A percentile compares a stretch with the other conserved stretches of the same genome.
These are phyloP conservation scores for Salticus scenicus DNA, from an alignment of 2,888 invertebrate genomes.

Conservation along the genomic window DNA sequence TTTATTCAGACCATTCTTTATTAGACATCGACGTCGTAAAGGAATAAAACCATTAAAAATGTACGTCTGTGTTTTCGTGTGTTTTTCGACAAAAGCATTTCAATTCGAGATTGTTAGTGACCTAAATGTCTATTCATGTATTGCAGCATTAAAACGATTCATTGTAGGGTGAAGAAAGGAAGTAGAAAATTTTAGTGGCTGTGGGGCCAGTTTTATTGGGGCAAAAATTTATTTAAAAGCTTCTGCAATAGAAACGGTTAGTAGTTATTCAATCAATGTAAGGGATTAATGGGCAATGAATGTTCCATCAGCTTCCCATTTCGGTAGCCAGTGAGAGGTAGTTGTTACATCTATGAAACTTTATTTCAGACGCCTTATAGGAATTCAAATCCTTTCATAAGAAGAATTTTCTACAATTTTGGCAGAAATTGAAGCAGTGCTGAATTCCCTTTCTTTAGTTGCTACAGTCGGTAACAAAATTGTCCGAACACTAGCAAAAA, in stretches of 20 bases:
- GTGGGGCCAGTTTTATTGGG: too few species aligned
- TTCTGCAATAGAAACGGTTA: neutral
- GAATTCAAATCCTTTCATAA: neutral
- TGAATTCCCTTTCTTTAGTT: neutral
- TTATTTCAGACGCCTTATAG: neutral
- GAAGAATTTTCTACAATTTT: neutral
- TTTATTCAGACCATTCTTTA: neutral
- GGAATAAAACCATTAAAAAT: neutral
- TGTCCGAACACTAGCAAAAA: too few species aligned
- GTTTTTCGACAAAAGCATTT: neutral
- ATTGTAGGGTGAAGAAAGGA: neutral
- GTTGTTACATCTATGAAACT: neutral
- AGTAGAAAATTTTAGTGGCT: too few species aligned
- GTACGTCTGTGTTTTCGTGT: neutral
- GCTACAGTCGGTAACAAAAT: too few species aligned
- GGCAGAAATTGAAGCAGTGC: neutral
- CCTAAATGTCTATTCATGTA: neutral
- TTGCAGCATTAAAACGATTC: neutral
- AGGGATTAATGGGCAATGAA: neutral
- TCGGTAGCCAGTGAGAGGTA: neutral
- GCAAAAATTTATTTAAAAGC: neutral
- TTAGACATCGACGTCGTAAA: neutral
- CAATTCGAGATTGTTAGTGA: neutral
- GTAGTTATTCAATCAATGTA: neutral
- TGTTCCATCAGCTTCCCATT: neutral